A percentile compares a stretch with the other conserved stretches of the same genome.
Conservation (phyloP, 2,113 vertebrate genomes). For the Colistium nudipinnis region DNA sequence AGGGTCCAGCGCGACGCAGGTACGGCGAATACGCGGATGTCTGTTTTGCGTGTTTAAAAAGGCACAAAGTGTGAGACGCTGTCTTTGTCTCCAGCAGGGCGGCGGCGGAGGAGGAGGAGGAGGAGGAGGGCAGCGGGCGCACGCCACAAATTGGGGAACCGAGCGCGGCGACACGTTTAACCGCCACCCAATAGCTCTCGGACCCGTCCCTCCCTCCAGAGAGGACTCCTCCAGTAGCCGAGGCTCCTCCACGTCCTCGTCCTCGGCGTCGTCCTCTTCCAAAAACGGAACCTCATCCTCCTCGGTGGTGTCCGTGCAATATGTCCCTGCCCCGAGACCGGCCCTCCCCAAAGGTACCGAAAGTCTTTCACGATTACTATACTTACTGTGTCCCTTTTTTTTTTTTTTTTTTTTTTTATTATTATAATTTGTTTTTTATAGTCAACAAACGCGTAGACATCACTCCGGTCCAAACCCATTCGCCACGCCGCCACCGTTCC, state of each 20-base stretch:
- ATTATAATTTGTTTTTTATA: too few relatives aligned
- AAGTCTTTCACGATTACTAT: background rate
- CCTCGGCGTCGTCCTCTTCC: slow-evolving; percentile 56
- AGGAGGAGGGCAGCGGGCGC: slow-evolving; percentile 24
- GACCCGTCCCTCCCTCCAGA: slow-evolving; percentile 21
- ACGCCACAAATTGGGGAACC: slow-evolving; percentile 53
- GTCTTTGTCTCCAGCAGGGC: slow-evolving; percentile 18
- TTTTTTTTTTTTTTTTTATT: background rate
- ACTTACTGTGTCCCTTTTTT: background rate
- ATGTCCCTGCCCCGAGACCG: slow-evolving; percentile 55
- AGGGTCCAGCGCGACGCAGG: slow-evolving; percentile 52
- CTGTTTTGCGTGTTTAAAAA: background rate
- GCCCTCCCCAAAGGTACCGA: slow-evolving; percentile 79
- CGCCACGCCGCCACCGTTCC: background rate
- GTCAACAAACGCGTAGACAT: background rate
- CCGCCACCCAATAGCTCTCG: slow-evolving; percentile 12
- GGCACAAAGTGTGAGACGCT: background rate
- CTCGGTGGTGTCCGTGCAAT: slow-evolving; percentile 47
- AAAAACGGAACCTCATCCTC: slow-evolving; percentile 51
- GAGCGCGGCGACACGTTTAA: slow-evolving; percentile 69
- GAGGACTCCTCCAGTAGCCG: slow-evolving; percentile 39
- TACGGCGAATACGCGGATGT: slow-evolving; percentile 5
- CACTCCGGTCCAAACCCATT: background rate
- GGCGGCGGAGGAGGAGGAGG: slow-evolving; percentile 35
- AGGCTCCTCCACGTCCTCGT: slow-evolving; percentile 55